These are phyloP conservation scores for Escarpia spicata DNA, from an alignment of 2,888 invertebrate genomes.

Conservation along the genomic window DNA sequence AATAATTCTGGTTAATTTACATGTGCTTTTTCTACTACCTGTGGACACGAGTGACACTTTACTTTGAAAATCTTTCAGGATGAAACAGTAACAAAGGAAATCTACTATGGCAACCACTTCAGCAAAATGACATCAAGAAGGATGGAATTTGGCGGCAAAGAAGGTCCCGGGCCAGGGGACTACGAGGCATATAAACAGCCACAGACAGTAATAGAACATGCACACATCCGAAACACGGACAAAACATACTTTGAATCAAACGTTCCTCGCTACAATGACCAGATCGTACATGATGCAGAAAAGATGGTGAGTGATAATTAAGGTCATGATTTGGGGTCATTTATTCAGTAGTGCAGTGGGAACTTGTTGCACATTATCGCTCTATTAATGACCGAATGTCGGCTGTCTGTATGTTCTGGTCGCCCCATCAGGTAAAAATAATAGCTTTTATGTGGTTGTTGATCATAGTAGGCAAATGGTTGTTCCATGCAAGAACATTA, in stretches of 20 bases:
- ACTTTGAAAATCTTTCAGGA: background rate
- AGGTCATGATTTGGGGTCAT: background rate
- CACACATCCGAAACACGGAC: slow-evolving; percentile 40
- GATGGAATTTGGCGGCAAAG: slow-evolving; percentile 53
- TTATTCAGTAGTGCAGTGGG: too few species aligned
- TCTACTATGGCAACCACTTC: slow-evolving; percentile 62
- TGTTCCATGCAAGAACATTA: too few species aligned
- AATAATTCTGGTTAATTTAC: too few species aligned
- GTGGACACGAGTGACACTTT: background rate
- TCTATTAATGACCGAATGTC: too few species aligned
- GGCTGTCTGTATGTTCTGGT: too few species aligned
- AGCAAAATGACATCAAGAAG: slow-evolving; percentile 59
- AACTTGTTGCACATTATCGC: too few species aligned
- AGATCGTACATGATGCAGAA: slow-evolving; percentile 55
- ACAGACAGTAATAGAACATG: slow-evolving; percentile 30
- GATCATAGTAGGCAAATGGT: too few species aligned
- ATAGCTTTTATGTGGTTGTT: too few species aligned
- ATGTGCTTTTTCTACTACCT: background rate
- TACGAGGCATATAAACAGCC: slow-evolving; percentile 56
- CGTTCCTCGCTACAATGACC: slow-evolving; percentile 63
- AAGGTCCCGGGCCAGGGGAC: slow-evolving; percentile 61
- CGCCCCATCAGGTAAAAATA: too few species aligned
- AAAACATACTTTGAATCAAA: slow-evolving; percentile 53
- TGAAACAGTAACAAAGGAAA: background rate
- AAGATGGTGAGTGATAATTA: slow-evolving; percentile 53